Conservation (phyloP, 2,888 invertebrate genomes). For the Scrobipalpa atriplicella region DNA sequence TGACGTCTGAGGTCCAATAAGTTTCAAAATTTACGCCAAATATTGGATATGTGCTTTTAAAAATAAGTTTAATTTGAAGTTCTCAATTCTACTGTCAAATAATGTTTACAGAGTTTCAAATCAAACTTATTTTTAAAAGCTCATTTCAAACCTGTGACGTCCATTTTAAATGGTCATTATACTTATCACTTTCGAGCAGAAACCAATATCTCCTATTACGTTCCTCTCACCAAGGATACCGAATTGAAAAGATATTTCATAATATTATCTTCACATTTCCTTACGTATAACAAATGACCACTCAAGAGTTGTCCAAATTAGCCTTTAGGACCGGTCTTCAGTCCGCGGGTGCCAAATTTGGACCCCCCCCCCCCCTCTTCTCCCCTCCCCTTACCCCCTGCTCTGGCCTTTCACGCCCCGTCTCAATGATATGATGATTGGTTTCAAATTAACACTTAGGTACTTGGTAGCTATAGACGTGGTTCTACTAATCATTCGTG, state of each 20-base stretch:
- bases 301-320: conserved; percentile 3
- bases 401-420: conserved; percentile 5
- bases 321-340: conserved; percentile 3
- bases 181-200: too few relatives aligned
- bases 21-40: too few relatives aligned
- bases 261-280: background rate
- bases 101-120: too few relatives aligned
- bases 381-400: background rate
- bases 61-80: too few relatives aligned
- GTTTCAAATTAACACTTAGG: background rate
- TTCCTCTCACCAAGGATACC: background rate
- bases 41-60: too few relatives aligned
- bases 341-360: background rate
- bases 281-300: background rate
- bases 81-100: too few relatives aligned
- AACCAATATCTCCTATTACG: background rate
- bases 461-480: background rate
- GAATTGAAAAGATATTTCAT: background rate
- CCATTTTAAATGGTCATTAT: too few relatives aligned
- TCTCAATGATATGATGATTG: background rate
- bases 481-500: too few relatives aligned
- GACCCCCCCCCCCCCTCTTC: background rate
- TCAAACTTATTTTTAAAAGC: too few relatives aligned
- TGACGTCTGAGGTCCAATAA: too few relatives aligned
- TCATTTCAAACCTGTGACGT: too few relatives aligned